phyloP scores from a whole-genome alignment of 2,113 vertebrate species.

The Coracopsis vasa region DNA sequence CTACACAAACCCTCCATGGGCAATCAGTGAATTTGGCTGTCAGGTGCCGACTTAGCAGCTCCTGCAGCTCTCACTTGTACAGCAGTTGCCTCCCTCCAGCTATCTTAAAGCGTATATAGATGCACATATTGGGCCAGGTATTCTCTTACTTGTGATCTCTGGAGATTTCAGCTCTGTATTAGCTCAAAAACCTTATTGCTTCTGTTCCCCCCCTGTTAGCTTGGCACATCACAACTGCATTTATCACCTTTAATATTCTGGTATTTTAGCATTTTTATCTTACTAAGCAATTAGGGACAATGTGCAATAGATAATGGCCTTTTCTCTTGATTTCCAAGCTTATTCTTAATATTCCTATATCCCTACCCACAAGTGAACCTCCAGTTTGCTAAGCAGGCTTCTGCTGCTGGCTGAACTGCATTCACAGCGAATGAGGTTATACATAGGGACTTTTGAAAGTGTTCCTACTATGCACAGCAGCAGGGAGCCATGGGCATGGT shows the following conservation, averaged over 20 bases:
- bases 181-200: not conserved
- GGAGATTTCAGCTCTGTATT: not conserved
- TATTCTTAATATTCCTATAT: not conserved
- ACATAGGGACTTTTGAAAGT: not conserved
- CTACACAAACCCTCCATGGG: not conserved
- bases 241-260: not conserved
- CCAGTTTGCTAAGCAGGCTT: not conserved
- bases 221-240: not conserved
- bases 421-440: not conserved
- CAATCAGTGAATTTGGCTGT: not conserved
- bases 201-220: not conserved
- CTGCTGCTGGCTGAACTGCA: not conserved
- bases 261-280: not conserved
- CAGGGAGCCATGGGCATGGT: not conserved
- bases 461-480: not conserved
- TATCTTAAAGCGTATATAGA: not conserved
- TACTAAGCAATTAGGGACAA: not conserved
- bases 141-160: not conserved
- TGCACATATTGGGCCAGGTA: not conserved
- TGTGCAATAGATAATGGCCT: not conserved
- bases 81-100: not conserved
- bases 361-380: rapidly evolving
- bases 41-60: not conserved
- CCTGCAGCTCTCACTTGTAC: not conserved
- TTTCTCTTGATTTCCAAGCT: not conserved